Conservation (phyloP, 2,113 vertebrate genomes). For the Sebastes fasciatus region DNA sequence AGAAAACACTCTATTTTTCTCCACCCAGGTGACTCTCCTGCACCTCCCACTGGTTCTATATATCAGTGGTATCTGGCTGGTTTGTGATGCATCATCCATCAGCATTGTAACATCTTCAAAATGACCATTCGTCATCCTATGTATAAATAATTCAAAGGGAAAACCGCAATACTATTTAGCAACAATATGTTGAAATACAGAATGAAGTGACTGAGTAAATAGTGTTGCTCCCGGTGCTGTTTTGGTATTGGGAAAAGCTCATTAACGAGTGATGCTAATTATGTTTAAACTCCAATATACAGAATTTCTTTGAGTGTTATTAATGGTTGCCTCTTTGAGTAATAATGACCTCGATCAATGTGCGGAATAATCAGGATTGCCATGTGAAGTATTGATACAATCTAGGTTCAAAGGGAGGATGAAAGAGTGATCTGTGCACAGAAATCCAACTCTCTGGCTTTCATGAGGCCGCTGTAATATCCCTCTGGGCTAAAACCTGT, state of each 20-base stretch:
- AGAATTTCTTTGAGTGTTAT: background rate
- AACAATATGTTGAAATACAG: background rate
- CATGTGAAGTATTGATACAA: conserved; percentile 52
- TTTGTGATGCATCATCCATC: conserved; percentile 54
- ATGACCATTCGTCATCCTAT: conserved; percentile 13
- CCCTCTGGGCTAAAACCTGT: conserved; percentile 56
- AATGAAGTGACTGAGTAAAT: background rate
- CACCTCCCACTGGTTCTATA: conserved; percentile 67
- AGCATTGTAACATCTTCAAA: conserved; percentile 47
- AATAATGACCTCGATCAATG: conserved; percentile 46
- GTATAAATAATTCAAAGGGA: conserved; percentile 22
- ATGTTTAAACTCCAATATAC: background rate
- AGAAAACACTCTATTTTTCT: conserved; percentile 77
- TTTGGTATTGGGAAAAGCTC: background rate
- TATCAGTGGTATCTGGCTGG: conserved; percentile 53
- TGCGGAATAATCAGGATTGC: conserved; percentile 42
- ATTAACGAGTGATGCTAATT: conserved; percentile 12
- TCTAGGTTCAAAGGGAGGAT: conserved; percentile 55
- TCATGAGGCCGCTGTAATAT: conserved; percentile 37
- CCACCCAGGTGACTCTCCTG: conserved; percentile 61
- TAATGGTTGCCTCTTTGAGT: conserved; percentile 10
- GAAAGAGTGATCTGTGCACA: conserved; percentile 36
- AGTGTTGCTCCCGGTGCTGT: background rate
- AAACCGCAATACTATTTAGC: background rate
- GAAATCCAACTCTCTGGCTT: conserved; percentile 39